Conservation (phyloP, 2,113 vertebrate species). For the Notothenia coriiceps region DNA sequence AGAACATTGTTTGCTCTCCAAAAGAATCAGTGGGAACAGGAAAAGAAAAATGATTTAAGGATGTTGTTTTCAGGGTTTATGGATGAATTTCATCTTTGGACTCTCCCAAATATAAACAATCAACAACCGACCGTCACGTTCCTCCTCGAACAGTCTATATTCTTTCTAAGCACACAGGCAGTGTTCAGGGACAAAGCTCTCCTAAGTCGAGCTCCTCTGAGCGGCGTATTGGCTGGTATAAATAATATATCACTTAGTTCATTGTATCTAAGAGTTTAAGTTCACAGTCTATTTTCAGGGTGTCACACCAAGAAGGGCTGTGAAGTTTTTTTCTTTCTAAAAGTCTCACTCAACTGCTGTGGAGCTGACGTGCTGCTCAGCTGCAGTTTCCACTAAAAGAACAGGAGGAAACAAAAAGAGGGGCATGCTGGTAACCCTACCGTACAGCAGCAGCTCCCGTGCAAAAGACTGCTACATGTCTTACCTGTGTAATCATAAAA, state of each 20-base stretch:
- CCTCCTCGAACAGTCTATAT: neutral
- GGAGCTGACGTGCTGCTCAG: conserved; percentile 26
- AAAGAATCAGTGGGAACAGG: conserved; percentile 2
- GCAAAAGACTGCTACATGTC: neutral
- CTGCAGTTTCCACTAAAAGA: conserved; percentile 4
- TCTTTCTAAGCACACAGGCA: neutral
- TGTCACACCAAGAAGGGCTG: conserved; percentile 43
- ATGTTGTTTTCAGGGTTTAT: neutral
- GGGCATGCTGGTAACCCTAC: neutral
- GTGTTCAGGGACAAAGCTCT: conserved; percentile 19
- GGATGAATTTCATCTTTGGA: conserved; percentile 14
- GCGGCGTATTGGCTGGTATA: conserved; percentile 28
- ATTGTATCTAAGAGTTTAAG: conserved; percentile 42
- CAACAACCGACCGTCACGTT: too few species aligned
- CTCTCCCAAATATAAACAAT: neutral
- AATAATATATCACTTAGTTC: conserved; percentile 51
- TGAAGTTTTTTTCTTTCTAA: conserved; percentile 40
- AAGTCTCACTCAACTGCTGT: conserved; percentile 34
- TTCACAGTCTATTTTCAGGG: conserved; percentile 54
- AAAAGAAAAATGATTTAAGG: neutral
- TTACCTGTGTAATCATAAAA: neutral
- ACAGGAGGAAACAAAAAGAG: neutral
- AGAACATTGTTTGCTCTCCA: too few species aligned
- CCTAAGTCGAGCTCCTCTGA: conserved; percentile 15
- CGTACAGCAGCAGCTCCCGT: too few species aligned